Percentiles rank a stretch among this genome's conserved stretches.
These are phyloP conservation scores for Asbolus verrucosus DNA, from an alignment of 1,140 invertebrate genomes.

Conservation along the genomic window DNA sequence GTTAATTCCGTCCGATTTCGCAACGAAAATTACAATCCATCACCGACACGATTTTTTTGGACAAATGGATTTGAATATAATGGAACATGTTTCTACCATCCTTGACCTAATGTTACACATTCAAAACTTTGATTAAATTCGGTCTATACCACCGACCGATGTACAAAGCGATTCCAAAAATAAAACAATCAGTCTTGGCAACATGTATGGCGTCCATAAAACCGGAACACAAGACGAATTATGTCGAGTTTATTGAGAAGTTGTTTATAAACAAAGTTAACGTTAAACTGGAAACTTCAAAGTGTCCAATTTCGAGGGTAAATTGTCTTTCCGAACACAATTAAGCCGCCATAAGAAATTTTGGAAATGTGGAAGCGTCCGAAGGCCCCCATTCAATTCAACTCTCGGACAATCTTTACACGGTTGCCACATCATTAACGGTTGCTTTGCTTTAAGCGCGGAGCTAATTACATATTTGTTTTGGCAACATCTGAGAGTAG, in stretches of 20 bases:
- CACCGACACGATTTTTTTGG: neutral
- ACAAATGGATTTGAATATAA: slow-evolving; percentile 2
- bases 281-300: slow-evolving; percentile 1
- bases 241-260: neutral
- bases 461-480: slow-evolving; percentile 34
- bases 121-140: too few relatives aligned
- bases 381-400: too few relatives aligned
- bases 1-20: too few relatives aligned
- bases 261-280: slow-evolving; percentile 3
- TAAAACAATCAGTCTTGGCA: too few relatives aligned
- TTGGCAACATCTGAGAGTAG: slow-evolving; percentile 37
- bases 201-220: neutral
- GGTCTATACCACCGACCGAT: too few relatives aligned
- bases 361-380: too few relatives aligned
- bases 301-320: neutral
- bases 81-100: neutral
- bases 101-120: neutral
- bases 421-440: slow-evolving; percentile 30
- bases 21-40: neutral
- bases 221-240: slow-evolving; percentile 1
- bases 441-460: slow-evolving; percentile 24
- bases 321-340: neutral
- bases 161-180: too few relatives aligned
- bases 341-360: slow-evolving; percentile 5
- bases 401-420: neutral